Base-by-base conservation (phyloP, 2,113 vertebrate genomes). In the Sterrhoptilus dennistouni region DNA sequence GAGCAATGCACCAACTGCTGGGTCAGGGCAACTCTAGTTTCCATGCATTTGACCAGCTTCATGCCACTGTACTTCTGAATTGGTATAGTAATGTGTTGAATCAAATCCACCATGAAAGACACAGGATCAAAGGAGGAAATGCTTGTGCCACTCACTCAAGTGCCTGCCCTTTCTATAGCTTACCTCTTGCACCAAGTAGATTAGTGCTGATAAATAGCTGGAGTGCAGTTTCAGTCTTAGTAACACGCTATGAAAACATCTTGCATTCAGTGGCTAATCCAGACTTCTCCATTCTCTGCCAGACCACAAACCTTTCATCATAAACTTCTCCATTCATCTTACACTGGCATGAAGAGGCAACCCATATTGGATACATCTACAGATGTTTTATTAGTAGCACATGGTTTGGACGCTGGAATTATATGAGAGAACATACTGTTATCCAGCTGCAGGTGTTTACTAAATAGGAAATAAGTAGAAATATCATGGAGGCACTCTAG, bases 371-470 rank as follows among this genome's bases (percentile, higher is more conserved):
- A 94, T 77, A 83, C 54, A 92, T 83, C 83, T 91, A 80, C 74
- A 83, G 75, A 93, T 91, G 84, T 92, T 96, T 96, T 93, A 97
- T 96, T 93, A 87, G 68, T 78, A 96, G 72, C 94, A 95, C 70
- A 87, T 95, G 95, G 83, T 95, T 96, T 78, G 69, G 61, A 82
- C 83, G 75, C 57, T 74, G 49, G 71, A 92, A 66, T 81, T 89
- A 70, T 92, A 81, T 64, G 64, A 95, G 64, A 95, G 14, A 89
- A 65, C 86, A 91, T 53, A 94, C 87, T 94, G 93, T 72, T 88
- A 95, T 87, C 96, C 91, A 95, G 84, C 88, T 96, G 88, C 93
- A 96, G 93, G 81, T 96, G 95, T 95, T 96, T 94, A 82, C 49
- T 88, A 95, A 85, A 69, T 85, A 90, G 78, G 86, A 96, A 88